These are phyloP conservation scores for Desoria tigrina DNA, from an alignment of 2,888 invertebrate genomes.

Conservation along the genomic window DNA sequence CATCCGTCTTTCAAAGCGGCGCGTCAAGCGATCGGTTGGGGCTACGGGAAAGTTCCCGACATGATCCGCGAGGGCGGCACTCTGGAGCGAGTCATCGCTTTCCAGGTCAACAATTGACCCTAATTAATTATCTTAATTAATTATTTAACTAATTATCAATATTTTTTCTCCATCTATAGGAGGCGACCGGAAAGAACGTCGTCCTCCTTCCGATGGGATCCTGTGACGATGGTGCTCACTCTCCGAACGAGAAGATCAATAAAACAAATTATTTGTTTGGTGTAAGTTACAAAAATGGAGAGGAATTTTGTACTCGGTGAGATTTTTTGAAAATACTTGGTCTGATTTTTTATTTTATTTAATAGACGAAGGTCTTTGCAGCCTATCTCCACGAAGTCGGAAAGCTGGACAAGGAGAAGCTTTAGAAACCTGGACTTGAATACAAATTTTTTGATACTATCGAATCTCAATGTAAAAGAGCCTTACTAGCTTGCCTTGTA, in stretches of 20 bases:
- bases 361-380: constrained; percentile 85
- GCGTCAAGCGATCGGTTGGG: constrained; percentile 74
- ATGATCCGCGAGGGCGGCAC: constrained; percentile 91
- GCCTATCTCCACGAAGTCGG: constrained; percentile 81
- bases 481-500: too few species aligned
- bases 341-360: constrained; percentile 56
- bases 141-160: constrained; percentile 12
- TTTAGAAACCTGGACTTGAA: too few species aligned
- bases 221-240: constrained; percentile 96
- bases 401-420: constrained; percentile 24
- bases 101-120: neutral
- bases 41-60: constrained; percentile 89
- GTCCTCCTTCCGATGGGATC: constrained; percentile 91
- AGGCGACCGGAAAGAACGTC: constrained; percentile 89
- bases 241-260: constrained; percentile 96
- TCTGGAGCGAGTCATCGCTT: constrained; percentile 21
- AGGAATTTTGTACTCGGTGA: constrained; percentile 55
- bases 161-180: too few species aligned
- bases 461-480: too few species aligned
- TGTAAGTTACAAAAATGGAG: too few species aligned
- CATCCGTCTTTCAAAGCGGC: constrained; percentile 93
- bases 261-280: constrained; percentile 89
- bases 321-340: constrained; percentile 15
- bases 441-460: too few species aligned
- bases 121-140: too few species aligned